phyloP scores from a whole-genome alignment of 1,140 invertebrate genomes.

The Drosophila burlai region DNA sequence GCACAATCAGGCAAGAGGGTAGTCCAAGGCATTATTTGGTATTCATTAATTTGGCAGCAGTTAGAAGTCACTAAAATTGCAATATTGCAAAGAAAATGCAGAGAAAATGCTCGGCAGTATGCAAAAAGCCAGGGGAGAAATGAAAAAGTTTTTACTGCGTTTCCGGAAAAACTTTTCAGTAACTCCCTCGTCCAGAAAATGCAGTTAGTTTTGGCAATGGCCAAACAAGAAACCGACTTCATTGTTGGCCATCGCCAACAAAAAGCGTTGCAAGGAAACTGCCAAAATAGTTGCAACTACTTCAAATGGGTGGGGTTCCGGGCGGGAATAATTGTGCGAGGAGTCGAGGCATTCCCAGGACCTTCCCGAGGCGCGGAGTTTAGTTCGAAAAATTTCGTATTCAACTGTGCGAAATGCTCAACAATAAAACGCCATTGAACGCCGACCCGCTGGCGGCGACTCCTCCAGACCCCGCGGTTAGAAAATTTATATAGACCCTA shows the following conservation, averaged over 20 bases:
- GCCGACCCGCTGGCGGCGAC: slow-evolving; percentile 57
- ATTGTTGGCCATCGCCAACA: slow-evolving; percentile 66
- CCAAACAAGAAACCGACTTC: slow-evolving; percentile 76
- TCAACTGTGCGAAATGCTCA: slow-evolving; percentile 69
- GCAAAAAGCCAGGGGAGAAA: slow-evolving; percentile 37
- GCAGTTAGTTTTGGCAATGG: slow-evolving; percentile 66
- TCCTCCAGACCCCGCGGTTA: slow-evolving; percentile 21
- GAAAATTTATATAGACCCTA: slow-evolving; percentile 10
- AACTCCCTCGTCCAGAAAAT: slow-evolving; percentile 66
- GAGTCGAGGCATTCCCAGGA: slow-evolving; percentile 1
- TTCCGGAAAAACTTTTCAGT: slow-evolving; percentile 66
- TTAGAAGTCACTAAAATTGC: slow-evolving; percentile 54
- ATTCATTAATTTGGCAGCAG: slow-evolving; percentile 69
- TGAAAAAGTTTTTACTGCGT: slow-evolving; percentile 57
- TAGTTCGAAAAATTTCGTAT: slow-evolving; percentile 39
- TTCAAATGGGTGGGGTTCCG: slow-evolving; percentile 22
- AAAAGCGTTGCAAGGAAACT: slow-evolving; percentile 62
- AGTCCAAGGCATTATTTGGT: slow-evolving; percentile 23
- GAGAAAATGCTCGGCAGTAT: slow-evolving; percentile 22
- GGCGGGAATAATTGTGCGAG: slow-evolving; percentile 20
- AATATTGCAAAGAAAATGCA: slow-evolving; percentile 40
- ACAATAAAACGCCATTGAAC: slow-evolving; percentile 74
- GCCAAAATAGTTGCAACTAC: slow-evolving; percentile 73
- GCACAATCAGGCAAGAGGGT: slow-evolving; percentile 21
- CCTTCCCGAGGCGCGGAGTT: neutral